Base-by-base conservation (phyloP, 2,797 vertebrate species). In the Emys orbicularis region DNA sequence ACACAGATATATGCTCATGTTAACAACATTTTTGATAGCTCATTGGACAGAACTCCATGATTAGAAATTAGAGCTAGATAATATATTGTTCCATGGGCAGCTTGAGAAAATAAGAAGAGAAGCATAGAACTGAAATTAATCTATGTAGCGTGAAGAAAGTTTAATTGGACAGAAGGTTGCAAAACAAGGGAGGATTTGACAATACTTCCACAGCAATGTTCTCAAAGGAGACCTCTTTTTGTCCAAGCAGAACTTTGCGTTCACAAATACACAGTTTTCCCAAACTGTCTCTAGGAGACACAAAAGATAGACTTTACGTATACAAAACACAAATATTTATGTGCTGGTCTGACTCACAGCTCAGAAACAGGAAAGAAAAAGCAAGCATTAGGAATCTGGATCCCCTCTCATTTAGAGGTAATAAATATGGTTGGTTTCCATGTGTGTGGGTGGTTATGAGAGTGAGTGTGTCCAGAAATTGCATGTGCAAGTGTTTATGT, bases 221-320 rank as follows among this genome's bases (percentile, higher is more conserved):
- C 82, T 41, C 53, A 27, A 0, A 52, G 79, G 89, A 88, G 18
- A 84, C 27, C 79, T 93, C 59, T 25, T 82, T 88, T 90, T 86
- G 47, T 84, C 85, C 89, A 83, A 96, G 87, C 5, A 57, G 47
- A 65, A 79, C 88, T 87, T 53, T 23, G 18, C 21, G 13, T 94
- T 96, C 89, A 87, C 34, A 90, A 96, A 87, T 8, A 52, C 7
- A 41, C 1, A 0, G 27, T 1, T 2, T 81, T 90, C 87, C 92
- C 83, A 52, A 47, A 88, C 19, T 59, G 50, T 31, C 92, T 86
- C 31, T 27, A n/a, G 61, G 34, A 21, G 44, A 88, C 49, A 53
- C 1, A 93, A 89, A 92, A 53, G 77, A 88, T 47, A 92, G 76
- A 90, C 79, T 86, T 76, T 77, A 41, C 34, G 37, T 2, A 74